These are phyloP conservation scores for Emydura subglobosa DNA, from an alignment of 2,113 vertebrate genomes.

Conservation along the genomic window DNA sequence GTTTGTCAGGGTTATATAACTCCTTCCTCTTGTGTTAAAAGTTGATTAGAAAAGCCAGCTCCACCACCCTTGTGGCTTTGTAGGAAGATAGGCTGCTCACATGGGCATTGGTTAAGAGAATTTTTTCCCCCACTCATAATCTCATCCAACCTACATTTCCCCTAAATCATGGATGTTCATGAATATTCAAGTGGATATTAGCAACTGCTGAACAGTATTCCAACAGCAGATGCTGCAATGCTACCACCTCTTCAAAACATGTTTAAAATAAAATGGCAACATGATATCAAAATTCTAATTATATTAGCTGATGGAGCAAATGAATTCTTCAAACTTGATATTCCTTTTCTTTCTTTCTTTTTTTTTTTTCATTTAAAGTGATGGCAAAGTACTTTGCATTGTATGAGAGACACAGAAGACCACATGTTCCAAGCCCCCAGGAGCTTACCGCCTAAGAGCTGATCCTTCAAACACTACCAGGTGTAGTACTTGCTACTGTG, in stretches of 20 bases:
- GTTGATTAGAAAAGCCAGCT: background rate
- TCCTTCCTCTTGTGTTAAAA: background rate
- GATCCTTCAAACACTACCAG: background rate
- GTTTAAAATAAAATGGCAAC: background rate
- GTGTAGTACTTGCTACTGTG: background rate
- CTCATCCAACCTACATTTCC: background rate
- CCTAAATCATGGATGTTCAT: background rate
- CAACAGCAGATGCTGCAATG: fast-evolving
- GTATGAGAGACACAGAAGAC: background rate
- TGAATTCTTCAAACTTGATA: background rate
- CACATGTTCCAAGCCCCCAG: background rate
- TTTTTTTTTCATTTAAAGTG: background rate
- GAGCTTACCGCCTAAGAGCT: fast-evolving
- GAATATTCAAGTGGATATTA: background rate
- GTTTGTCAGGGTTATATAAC: background rate
- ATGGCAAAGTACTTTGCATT: background rate
- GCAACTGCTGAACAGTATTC: fast-evolving
- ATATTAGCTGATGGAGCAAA: background rate
- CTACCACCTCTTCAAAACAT: background rate
- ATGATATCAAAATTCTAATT: fast-evolving
- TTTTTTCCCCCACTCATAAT: background rate
- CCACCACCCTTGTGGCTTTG: background rate
- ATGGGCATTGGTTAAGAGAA: background rate
- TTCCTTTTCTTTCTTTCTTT: fast-evolving
- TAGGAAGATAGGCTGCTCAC: background rate